Percentiles rank a stretch among this genome's conserved stretches.
Conservation (phyloP, 2,797 vertebrate species). For the Oreortyx pictus region DNA sequence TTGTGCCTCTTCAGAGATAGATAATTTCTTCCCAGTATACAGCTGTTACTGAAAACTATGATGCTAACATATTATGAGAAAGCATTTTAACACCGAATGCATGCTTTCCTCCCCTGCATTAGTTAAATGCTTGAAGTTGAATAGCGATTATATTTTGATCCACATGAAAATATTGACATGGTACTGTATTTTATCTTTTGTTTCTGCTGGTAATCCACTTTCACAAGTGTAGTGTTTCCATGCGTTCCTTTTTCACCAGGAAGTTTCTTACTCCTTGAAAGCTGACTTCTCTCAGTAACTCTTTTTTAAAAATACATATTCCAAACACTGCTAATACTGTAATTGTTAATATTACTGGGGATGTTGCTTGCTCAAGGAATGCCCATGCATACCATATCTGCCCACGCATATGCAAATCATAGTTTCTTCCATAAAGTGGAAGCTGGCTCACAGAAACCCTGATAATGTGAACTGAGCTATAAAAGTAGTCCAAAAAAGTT, state of each 20-base stretch:
- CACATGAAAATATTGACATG: background rate
- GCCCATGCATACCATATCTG: background rate
- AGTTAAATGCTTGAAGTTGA: background rate
- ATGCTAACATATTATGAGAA: background rate
- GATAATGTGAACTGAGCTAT: background rate
- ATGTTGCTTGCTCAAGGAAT: background rate
- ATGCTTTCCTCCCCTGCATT: background rate
- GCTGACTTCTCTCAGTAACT: background rate
- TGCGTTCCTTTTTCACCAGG: background rate
- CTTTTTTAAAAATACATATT: background rate
- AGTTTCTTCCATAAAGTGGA: background rate
- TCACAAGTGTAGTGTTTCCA: background rate
- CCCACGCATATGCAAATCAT: background rate
- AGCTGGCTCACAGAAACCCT: background rate
- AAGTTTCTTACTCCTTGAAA: background rate
- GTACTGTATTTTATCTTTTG: background rate
- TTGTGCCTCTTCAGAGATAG: background rate
- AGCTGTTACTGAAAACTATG: background rate
- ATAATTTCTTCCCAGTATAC: background rate
- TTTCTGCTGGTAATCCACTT: background rate
- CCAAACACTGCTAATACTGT: background rate
- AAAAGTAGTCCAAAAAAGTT: background rate
- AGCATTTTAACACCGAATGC: background rate
- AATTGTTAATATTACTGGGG: background rate
- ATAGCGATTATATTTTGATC: background rate